Conservation (phyloP, 2,888 invertebrate species). For the Drosophila hamatofila region DNA sequence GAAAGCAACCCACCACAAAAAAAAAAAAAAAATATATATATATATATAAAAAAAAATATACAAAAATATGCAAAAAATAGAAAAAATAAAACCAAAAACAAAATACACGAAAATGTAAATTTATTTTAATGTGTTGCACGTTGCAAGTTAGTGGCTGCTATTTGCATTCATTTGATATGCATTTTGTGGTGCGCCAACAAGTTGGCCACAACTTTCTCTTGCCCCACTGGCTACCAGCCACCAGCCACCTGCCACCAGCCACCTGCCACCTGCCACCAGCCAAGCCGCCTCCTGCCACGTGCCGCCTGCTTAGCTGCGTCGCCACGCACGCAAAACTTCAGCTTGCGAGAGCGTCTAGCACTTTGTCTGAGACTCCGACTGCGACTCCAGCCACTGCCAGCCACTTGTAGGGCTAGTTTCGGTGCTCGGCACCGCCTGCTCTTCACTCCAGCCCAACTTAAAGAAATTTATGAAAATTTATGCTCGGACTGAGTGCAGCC, state of each 20-base stretch:
- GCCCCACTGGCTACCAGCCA: background rate
- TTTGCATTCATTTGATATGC: conserved; percentile 57
- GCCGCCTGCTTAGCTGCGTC: conserved; percentile 3
- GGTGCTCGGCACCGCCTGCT: conserved; percentile 15
- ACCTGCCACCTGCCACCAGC: conserved; percentile 15
- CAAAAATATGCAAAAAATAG: background rate
- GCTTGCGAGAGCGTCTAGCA: background rate
- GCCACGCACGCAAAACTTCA: conserved; percentile 24
- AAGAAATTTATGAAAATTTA: conserved; percentile 56
- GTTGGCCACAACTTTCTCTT: conserved; percentile 29
- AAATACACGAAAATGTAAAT: conserved; percentile 56
- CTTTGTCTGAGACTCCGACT: conserved; percentile 5
- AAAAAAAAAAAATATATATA: background rate
- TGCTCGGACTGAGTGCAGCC: conserved; percentile 47
- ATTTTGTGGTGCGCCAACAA: conserved; percentile 39
- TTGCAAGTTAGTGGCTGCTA: conserved; percentile 28
- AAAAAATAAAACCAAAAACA: conserved; percentile 6
- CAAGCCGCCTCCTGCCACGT: conserved; percentile 19
- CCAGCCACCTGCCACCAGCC: background rate
- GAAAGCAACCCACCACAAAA: conserved; percentile 2
- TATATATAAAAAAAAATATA: background rate
- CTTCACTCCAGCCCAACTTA: conserved; percentile 26
- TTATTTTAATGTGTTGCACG: conserved; percentile 53
- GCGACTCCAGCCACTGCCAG: background rate
- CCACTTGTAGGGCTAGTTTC: conserved; percentile 13